A percentile compares a stretch with the other conserved stretches of the same genome.
Conservation (phyloP, 2,113 vertebrate species). For the Pteruthius melanotis region DNA sequence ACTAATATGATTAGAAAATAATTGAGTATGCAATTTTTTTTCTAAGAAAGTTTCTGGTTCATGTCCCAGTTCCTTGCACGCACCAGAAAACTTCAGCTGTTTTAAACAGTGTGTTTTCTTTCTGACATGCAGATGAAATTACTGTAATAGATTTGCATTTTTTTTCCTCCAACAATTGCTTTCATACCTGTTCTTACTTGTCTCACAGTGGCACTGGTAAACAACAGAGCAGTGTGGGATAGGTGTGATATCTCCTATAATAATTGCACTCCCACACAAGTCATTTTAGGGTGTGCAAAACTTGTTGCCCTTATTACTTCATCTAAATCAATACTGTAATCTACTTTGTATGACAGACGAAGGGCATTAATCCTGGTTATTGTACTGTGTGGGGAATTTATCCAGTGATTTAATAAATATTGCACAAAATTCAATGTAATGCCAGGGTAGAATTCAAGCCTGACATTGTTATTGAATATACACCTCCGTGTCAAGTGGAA, state of each 20-base stretch:
- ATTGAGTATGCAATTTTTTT: background rate
- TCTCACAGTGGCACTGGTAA: background rate
- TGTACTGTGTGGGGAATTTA: background rate
- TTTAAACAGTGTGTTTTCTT: background rate
- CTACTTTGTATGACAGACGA: background rate
- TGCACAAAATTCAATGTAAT: background rate
- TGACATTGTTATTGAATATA: background rate
- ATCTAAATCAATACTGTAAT: slow-evolving; percentile 5
- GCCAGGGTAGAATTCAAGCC: background rate
- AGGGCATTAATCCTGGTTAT: background rate
- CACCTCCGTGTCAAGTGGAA: background rate
- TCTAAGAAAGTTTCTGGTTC: background rate
- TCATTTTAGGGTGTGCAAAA: background rate
- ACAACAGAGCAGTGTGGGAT: background rate
- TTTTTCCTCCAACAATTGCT: background rate
- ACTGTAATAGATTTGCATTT: background rate
- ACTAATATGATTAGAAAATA: background rate
- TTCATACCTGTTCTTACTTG: background rate
- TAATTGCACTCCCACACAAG: slow-evolving; percentile 36
- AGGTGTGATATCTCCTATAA: background rate
- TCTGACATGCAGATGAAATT: background rate
- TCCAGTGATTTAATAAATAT: background rate
- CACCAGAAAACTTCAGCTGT: background rate
- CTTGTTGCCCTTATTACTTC: slow-evolving; percentile 9
- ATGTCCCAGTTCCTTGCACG: background rate